Base-by-base conservation (phyloP, 2,888 invertebrate species). In the Plebejus anna region DNA sequence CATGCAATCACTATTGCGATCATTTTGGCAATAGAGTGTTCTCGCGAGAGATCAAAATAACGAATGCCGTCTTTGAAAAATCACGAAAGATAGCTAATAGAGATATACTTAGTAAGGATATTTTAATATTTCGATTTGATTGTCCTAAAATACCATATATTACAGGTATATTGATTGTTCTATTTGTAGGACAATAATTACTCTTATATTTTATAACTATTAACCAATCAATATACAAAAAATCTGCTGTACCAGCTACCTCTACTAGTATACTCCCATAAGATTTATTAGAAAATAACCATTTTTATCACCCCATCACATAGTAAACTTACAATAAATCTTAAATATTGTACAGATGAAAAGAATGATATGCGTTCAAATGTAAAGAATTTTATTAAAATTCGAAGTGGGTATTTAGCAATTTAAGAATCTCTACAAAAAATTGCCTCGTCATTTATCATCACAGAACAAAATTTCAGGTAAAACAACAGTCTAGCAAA, bases 1-100 rank as follows among this genome's bases (percentile, higher is more conserved):
- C n/a, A 78, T 75, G 78, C 78, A 76, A 78, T 66, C 66, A 79
- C 77, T 79, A 79, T 70, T 78, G 78, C 73, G 70, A 61, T 79
- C 79, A 5, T 57, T 36, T 36, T 2, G 57, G 7, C 57, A 55
- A 55, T 55, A 55, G 55, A 13, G 1, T 75, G 32, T 16, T 55
- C 0, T 75, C 7, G 28, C 28, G 28, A 66, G 32, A 36, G 13
- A 16, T 32, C 47, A 47, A 47, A 47, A 47, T 47, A 47, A 47
- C 47, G 13, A 32, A 66, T 32, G 32, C 32, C 66, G 22, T 22
- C 22, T 22, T 22, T 22, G 22, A 22, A 22, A 22, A 22, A 22
- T 22, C 22, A 22, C 22, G 22, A 22, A 22, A 22, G 22, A 22
- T 22, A 22, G 22, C 22, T 22, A 22, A 22, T 22, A 22, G 22